These are phyloP conservation scores for Ochropacha duplaris DNA, from an alignment of 2,888 invertebrate genomes.

Conservation along the genomic window DNA sequence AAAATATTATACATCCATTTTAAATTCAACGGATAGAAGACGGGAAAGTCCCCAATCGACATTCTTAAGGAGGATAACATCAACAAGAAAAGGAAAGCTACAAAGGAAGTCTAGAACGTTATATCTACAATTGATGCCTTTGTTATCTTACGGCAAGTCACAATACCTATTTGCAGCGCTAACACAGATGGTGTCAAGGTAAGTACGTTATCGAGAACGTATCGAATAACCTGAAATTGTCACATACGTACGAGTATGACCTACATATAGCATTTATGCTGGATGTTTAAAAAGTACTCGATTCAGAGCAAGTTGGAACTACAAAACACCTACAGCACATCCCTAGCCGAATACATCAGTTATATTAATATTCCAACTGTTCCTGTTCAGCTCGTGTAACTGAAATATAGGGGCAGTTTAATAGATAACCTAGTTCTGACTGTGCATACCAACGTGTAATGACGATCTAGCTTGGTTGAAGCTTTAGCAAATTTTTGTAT, in stretches of 20 bases:
- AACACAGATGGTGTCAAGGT: not conserved
- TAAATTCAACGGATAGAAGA: no score
- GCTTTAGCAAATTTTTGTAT: not conserved
- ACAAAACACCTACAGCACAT: not conserved
- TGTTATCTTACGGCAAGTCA: not conserved
- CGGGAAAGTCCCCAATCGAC: not conserved
- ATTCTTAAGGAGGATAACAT: not conserved
- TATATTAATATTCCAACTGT: not conserved
- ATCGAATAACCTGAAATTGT: not conserved
- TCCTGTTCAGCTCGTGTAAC: not conserved
- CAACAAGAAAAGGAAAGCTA: not conserved
- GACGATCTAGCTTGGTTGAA: not conserved
- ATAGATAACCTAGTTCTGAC: not conserved
- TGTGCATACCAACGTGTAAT: no score
- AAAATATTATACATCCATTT: no score
- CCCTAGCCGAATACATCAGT: not conserved
- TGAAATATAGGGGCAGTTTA: not conserved
- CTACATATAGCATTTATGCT: not conserved
- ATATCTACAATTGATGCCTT: not conserved
- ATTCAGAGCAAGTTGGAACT: not conserved
- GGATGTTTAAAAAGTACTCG: not conserved
- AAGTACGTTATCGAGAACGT: not conserved
- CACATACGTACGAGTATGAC: not conserved
- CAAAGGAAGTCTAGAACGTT: not conserved
- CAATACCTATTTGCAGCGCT: not conserved